Base-by-base conservation (phyloP, 2,888 invertebrate species). In the Eucera pruinosa region DNA sequence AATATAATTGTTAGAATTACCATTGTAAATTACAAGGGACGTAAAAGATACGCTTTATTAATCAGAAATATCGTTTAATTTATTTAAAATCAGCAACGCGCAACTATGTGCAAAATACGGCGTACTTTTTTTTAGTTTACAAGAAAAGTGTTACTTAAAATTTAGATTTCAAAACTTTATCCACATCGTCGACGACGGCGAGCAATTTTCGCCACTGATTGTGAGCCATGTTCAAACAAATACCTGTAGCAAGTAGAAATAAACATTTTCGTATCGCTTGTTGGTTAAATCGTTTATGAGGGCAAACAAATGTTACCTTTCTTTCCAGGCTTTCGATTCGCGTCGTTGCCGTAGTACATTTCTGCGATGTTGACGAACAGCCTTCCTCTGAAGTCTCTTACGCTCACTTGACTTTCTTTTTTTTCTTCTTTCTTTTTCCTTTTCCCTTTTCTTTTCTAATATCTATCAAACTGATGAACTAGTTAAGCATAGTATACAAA, bases 311-410 rank as follows among this genome's bases (percentile, higher is more conserved):
- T n/a, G n/a, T 13, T 1, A 86, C 98, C 98, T 93, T 98, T 99
- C 90, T 96, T 98, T 1, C 97, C 97, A 0, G 98, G 98, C 87
- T 95, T 94, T 76, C 95, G 85, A 65, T 97, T 95, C 2, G 98
- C 98, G 85, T 95, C 95, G 57, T 93, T 93, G 82, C 96, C 95
- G 87, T 95, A 95, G 90, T 96, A 98, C 91, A 93, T 95, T 89
- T 98, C 98, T 82, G 99, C 94, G 70, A 99, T 96, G 90, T 98
- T 97, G 25, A 99, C 95, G 90, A 95, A 96, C 72, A 95, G 94
- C 91, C 96, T 96, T 0, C 98, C 97, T 88, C 96, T 96, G 91
- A 98, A 99, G 85, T 97, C 96, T 68, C 96, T 94, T 6, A 98
- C 95, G 90, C 95, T 96, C 0, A 97, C 95, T 85, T 95, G 95